Evolutionary conservation across 2,888 invertebrate genomes (phyloP).

Genomic region (Odontomyia ornata): DNA sequence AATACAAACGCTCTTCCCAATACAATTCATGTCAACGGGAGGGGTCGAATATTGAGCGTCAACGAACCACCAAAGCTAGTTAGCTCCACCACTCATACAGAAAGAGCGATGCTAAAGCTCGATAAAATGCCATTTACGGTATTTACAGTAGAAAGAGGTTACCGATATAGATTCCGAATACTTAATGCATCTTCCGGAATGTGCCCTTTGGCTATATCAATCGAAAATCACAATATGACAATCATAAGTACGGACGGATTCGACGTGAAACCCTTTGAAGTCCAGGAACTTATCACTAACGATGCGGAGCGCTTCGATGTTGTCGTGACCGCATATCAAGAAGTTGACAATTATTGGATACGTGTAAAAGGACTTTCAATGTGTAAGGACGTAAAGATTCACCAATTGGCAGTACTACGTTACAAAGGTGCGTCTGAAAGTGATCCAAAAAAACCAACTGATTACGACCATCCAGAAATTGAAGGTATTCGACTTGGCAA

Average conservation of each 20-base stretch:
- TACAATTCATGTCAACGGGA: background rate
- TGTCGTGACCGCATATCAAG: slow-evolving; percentile 71
- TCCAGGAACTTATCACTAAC: slow-evolving; percentile 72
- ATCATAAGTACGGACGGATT: slow-evolving; percentile 78
- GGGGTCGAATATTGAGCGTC: background rate
- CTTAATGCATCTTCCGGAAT: slow-evolving; percentile 79
- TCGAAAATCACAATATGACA: slow-evolving; percentile 78
- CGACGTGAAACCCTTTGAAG: slow-evolving; percentile 74
- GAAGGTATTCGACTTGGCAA: slow-evolving; percentile 3
- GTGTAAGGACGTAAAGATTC: background rate
- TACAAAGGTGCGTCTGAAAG: slow-evolving; percentile 51
- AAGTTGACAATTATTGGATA: slow-evolving; percentile 29
- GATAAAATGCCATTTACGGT: slow-evolving; percentile 6
- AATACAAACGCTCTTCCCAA: background rate
- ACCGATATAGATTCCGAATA: slow-evolving; percentile 75
- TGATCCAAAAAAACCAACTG: background rate
- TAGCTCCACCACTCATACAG: background rate
- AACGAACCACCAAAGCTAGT: background rate
- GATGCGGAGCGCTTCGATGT: slow-evolving; percentile 86
- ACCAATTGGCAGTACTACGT: slow-evolving; percentile 22
- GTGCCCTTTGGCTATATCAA: slow-evolving; percentile 79
- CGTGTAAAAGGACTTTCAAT: background rate
- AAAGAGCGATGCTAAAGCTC: background rate
- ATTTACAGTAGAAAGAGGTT: slow-evolving; percentile 6
- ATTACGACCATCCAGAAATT: background rate